A percentile compares a stretch with the other conserved stretches of the same genome.
Conservation (phyloP, 2,113 vertebrate species). For the Chascanopsetta lugubris region DNA sequence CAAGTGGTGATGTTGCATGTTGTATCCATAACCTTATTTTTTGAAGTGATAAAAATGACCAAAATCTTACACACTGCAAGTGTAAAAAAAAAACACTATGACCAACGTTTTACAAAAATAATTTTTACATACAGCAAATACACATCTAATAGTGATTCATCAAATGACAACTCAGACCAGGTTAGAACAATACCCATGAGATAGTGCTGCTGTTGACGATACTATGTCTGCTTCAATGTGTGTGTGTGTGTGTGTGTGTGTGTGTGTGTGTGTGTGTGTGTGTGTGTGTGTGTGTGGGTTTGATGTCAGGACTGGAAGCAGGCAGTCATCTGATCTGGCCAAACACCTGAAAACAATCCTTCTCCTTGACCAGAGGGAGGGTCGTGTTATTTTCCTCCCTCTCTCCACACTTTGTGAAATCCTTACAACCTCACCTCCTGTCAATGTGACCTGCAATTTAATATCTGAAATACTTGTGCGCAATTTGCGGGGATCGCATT, state of each 20-base stretch:
- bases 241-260: constrained; percentile 7
- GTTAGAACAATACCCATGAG: constrained; percentile 2
- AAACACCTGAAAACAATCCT: constrained; percentile 69
- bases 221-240: too few species aligned
- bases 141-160: not conserved
- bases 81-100: too few species aligned
- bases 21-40: too few species aligned
- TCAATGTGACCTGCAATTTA: constrained; percentile 15
- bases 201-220: constrained; percentile 9
- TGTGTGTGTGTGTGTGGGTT: constrained; percentile 4
- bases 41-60: too few species aligned
- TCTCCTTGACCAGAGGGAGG: constrained; percentile 21
- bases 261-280: not conserved
- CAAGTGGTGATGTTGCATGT: too few species aligned
- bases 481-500: constrained; percentile 2
- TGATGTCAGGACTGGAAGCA: constrained; percentile 31
- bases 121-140: too few species aligned
- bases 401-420: constrained; percentile 47
- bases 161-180: not conserved
- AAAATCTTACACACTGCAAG: too few species aligned
- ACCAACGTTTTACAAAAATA: too few species aligned
- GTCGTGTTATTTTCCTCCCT: constrained; percentile 41
- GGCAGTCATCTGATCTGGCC: constrained; percentile 52
- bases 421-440: not conserved
- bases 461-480: constrained; percentile 15